phyloP scores from a whole-genome alignment of 1,140 invertebrate species.

The Nautilus pompilius region DNA sequence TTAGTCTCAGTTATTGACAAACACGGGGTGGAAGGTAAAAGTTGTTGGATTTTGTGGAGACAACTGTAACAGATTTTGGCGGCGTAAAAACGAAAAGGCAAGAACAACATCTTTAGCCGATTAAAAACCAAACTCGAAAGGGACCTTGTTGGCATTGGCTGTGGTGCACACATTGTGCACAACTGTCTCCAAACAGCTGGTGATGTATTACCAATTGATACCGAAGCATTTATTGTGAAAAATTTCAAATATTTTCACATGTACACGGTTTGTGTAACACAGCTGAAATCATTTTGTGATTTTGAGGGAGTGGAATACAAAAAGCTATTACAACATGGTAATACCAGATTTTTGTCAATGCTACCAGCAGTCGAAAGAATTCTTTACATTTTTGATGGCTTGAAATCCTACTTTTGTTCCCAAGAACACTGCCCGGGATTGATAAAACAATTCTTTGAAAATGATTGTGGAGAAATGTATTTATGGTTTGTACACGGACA shows the following conservation, averaged over 20 bases:
- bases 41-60: neutral
- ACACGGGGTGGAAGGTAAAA: neutral
- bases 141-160: neutral
- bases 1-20: neutral
- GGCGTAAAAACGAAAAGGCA: neutral
- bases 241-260: neutral
- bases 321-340: neutral
- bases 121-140: neutral
- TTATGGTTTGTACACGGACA: neutral
- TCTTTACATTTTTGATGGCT: neutral
- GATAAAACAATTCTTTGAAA: neutral
- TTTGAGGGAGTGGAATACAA: neutral
- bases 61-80: neutral
- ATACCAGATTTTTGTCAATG: neutral
- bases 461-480: neutral
- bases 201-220: neutral
- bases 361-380: neutral
- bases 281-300: neutral
- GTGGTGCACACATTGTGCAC: neutral
- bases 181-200: neutral
- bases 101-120: neutral
- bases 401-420: neutral
- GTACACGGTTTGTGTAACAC: neutral
- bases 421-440: neutral
- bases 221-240: neutral